These are phyloP conservation scores for Aphelenchoides bicaudatus DNA, from an alignment of 2,888 invertebrate genomes.

Conservation along the genomic window DNA sequence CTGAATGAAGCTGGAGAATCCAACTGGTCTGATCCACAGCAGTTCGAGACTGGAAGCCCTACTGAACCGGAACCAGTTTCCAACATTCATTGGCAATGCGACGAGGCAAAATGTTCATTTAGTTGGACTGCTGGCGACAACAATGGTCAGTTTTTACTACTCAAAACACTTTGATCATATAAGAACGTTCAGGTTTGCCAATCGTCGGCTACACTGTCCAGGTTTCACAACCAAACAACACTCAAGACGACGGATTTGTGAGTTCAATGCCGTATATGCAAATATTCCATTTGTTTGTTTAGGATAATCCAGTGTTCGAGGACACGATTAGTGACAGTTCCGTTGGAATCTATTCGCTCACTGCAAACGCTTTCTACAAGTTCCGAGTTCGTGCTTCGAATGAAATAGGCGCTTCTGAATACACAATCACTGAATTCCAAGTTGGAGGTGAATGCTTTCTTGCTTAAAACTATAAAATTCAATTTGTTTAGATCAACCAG, in stretches of 20 bases:
- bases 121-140: too few species aligned
- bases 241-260: constrained; percentile 3
- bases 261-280: background rate
- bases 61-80: background rate
- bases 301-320: background rate
- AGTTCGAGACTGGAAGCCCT: background rate
- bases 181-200: too few species aligned
- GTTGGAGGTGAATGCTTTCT: constrained; percentile 1
- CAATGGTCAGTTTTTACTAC: too few species aligned
- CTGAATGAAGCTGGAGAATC: constrained; percentile 4
- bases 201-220: background rate
- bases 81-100: background rate
- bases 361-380: constrained; percentile 1
- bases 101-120: background rate
- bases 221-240: constrained; percentile 10
- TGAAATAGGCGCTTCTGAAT: constrained; percentile 5
- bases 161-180: too few species aligned
- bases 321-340: background rate
- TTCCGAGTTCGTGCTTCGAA: constrained; percentile 2
- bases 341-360: background rate
- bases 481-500: background rate
- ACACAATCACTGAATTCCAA: background rate
- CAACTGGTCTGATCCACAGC: background rate
- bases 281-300: background rate
- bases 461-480: background rate